Conservation (phyloP, 2,797 vertebrate species). For the Hydrophis major region DNA sequence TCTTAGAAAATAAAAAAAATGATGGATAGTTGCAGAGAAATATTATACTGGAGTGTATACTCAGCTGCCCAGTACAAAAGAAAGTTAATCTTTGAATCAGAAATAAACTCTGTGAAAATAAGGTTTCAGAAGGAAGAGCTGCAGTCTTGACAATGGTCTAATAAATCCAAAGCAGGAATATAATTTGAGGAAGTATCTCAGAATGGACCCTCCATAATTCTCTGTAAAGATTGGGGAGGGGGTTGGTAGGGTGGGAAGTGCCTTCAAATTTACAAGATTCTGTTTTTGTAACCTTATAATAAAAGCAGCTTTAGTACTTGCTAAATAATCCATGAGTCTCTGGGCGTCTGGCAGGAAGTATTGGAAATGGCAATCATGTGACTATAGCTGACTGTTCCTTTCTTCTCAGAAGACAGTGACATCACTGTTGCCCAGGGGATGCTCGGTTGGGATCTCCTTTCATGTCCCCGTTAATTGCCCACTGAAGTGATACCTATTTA, state of each 20-base stretch:
- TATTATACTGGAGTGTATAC: not conserved
- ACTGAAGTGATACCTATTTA: not conserved
- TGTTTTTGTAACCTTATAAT: not conserved
- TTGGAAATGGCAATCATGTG: not conserved
- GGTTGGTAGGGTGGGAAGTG: not conserved
- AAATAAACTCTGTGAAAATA: not conserved
- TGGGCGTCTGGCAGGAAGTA: not conserved
- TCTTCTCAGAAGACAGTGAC: not conserved
- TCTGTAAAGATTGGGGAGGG: not conserved
- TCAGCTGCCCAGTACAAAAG: not conserved
- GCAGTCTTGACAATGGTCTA: not conserved
- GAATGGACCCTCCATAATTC: not conserved
- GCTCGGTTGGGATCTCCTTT: not conserved
- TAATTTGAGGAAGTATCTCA: not conserved
- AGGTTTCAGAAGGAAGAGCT: not conserved
- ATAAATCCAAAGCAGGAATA: not conserved
- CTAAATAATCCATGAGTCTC: not conserved
- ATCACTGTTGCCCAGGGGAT: not conserved
- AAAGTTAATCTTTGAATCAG: not conserved
- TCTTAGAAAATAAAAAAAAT: not conserved
- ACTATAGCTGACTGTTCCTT: not conserved
- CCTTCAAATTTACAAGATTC: not conserved
- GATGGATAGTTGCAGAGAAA: not conserved
- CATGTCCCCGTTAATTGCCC: not conserved
- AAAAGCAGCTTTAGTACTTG: not conserved